Conservation (phyloP, 1,140 invertebrate species). For the Parasteatoda tepidariorum region DNA sequence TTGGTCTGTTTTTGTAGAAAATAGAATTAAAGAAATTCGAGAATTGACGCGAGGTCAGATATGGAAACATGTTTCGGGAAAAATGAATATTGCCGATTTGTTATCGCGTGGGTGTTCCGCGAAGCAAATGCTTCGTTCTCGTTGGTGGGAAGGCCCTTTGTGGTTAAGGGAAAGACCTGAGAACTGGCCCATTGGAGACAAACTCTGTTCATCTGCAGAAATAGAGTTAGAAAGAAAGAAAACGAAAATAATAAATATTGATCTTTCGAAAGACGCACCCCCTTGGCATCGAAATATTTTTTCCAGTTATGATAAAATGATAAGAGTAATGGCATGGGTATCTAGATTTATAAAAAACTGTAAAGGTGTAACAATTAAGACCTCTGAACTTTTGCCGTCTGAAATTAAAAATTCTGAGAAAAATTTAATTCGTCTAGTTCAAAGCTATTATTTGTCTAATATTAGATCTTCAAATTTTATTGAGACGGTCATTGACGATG, state of each 20-base stretch:
- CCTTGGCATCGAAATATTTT: not conserved
- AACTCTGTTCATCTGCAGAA: not conserved
- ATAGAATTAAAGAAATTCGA: slow-evolving; percentile 5
- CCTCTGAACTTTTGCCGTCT: not conserved
- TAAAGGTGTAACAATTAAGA: not conserved
- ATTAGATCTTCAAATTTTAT: not conserved
- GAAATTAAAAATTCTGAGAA: slow-evolving; percentile 8
- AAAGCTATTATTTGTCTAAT: not conserved
- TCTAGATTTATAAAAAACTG: slow-evolving; percentile 21
- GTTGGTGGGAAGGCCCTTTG: slow-evolving; percentile 18
- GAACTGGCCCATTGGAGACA: slow-evolving; percentile 4
- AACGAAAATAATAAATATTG: not conserved
- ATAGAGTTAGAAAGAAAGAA: slow-evolving; percentile 8
- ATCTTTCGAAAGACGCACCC: not conserved
- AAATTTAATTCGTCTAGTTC: not conserved
- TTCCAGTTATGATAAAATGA: slow-evolving; percentile 16
- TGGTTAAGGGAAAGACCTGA: not conserved
- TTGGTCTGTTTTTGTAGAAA: slow-evolving; percentile 8
- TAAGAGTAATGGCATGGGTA: not conserved
- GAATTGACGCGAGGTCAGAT: not conserved
- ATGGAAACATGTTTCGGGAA: slow-evolving; percentile 20
- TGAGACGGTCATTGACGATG: not conserved
- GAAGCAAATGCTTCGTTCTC: not conserved
- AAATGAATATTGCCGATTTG: slow-evolving; percentile 20
- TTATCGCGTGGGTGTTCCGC: slow-evolving; percentile 6